Conservation (phyloP, 2,888 invertebrate genomes). For the Leptogaster cylindrica region DNA sequence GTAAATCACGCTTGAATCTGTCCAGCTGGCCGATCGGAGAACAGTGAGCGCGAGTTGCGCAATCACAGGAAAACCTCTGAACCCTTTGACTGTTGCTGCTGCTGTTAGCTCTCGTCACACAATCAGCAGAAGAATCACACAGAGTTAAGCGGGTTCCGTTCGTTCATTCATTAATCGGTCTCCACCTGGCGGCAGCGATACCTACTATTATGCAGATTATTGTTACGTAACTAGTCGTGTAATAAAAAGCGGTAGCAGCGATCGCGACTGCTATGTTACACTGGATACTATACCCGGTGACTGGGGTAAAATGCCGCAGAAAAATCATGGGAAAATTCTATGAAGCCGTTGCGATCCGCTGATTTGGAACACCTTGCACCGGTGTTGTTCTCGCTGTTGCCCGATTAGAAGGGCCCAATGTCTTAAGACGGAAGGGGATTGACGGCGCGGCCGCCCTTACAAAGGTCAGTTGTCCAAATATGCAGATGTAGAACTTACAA, state of each 20-base stretch:
- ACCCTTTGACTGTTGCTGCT: too few species aligned
- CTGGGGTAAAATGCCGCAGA: background rate
- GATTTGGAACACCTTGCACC: conserved; percentile 43
- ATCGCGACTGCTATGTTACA: background rate
- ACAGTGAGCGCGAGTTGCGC: too few species aligned
- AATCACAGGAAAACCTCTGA: too few species aligned
- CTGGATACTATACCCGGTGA: background rate
- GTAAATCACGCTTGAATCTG: background rate
- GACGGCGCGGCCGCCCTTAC: background rate
- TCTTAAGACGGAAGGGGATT: too few species aligned
- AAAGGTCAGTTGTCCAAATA: conserved; percentile 22
- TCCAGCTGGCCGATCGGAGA: background rate
- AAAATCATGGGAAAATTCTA: conserved; percentile 41
- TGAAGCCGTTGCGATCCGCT: conserved; percentile 34
- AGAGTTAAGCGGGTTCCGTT: conserved; percentile 15
- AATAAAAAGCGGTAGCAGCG: conserved; percentile 32
- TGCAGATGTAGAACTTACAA: conserved; percentile 23
- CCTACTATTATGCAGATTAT: conserved; percentile 36
- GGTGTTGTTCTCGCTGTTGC: too few species aligned
- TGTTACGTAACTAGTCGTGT: conserved; percentile 32
- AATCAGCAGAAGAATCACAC: conserved; percentile 35
- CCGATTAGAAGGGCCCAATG: too few species aligned
- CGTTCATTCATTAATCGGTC: conserved; percentile 40
- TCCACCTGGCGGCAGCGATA: conserved; percentile 31
- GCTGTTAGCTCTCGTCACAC: background rate